Base-by-base conservation (phyloP, 2,888 invertebrate genomes). In the Thecophora atra region DNA sequence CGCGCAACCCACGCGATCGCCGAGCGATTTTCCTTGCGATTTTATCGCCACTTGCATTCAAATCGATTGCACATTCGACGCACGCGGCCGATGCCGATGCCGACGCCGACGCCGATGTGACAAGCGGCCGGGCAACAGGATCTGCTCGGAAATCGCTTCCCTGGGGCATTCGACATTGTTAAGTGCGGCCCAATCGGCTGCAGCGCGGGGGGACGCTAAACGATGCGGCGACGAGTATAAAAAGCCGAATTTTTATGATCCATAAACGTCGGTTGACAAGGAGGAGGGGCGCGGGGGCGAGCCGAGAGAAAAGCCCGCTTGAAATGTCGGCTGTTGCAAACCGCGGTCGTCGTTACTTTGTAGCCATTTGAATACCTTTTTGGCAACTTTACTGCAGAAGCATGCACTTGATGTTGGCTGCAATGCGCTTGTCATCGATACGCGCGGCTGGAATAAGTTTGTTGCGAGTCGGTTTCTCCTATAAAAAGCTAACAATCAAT, bases 241-340 rank as follows among this genome's bases (percentile, higher is more conserved):
- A 80, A 81, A 83, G 82, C 82, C 77, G 81, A 81, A 83, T 82
- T 82, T 82, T 84, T 85, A 85, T 85, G 84, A 85, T 85, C 84
- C 85, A 85, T 84, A 85, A 85, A 85, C 85, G 85, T 85, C 84
- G 83, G 79, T 80, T 5, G 42, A 13, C n/a, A 44, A 51, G 7
- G 17, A 30, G 19, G 15, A 51, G 11, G 44, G 44, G 13, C 28
- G 8, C 28, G 28, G 58, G 28, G 8, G 19, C 66, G 52, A 64
- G 24, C 64, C 44, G 47, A 64, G 64, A 26, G 47, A 68, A 58
- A 58, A 44, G 26, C 13, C 47, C 24, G 28, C 58, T 15, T 28
- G 3, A 15, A 7, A 58, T 28, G 58, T 30, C 37, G 42, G 28
- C 62, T 0, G 19, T 19, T n/a, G 62, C 30, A 13, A 21, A 21